A percentile compares a stretch with the other conserved stretches of the same genome.
These are phyloP conservation scores for Hydroisotoma schaefferi DNA, from an alignment of 2,888 invertebrate genomes.

Conservation along the genomic window DNA sequence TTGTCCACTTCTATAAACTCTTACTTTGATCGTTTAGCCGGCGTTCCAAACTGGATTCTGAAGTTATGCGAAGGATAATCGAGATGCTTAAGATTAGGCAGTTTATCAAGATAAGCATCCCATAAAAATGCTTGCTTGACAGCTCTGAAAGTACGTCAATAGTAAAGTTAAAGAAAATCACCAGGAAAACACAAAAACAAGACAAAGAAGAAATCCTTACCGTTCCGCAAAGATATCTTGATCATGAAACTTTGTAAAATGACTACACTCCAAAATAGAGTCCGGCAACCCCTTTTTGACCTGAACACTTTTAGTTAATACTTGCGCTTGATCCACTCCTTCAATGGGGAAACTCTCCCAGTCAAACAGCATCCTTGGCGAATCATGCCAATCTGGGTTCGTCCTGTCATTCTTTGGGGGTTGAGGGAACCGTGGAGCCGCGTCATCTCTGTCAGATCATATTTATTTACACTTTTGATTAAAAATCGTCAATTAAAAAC, in stretches of 20 bases:
- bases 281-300: constrained; percentile 51
- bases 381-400: constrained; percentile 49
- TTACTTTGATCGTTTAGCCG: constrained; percentile 67
- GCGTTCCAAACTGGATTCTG: constrained; percentile 71
- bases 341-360: constrained; percentile 36
- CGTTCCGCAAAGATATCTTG: constrained; percentile 45
- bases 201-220: constrained; percentile 14
- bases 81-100: constrained; percentile 69
- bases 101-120: constrained; percentile 73
- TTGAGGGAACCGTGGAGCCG: constrained; percentile 32
- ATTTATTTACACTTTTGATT: neutral
- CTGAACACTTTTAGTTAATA: constrained; percentile 52
- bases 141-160: constrained; percentile 26
- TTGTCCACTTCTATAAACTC: no score
- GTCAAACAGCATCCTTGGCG: constrained; percentile 43
- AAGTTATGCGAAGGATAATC: constrained; percentile 68
- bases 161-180: neutral
- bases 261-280: constrained; percentile 32
- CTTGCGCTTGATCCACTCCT: constrained; percentile 52
- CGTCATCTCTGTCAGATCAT: constrained; percentile 26
- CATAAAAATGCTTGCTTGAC: constrained; percentile 53
- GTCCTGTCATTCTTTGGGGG: constrained; percentile 27
- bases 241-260: constrained; percentile 31
- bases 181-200: neutral
- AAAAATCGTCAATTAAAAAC: neutral